Base-by-base conservation (phyloP, 1,140 invertebrate species). In the Trissolcus basalis region DNA sequence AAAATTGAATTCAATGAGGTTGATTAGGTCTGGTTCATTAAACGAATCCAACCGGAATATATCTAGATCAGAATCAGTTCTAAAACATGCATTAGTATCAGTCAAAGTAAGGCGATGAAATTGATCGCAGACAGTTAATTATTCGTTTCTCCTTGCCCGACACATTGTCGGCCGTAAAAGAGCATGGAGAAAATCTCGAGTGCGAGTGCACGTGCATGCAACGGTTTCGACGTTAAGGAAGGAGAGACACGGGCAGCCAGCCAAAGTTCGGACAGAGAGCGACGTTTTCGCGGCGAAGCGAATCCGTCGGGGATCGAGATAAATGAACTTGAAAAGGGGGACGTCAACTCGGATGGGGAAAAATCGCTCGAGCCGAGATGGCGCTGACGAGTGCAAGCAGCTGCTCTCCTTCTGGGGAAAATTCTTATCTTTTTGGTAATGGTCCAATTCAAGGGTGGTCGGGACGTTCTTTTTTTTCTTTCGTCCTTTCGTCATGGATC, bases 191-290 rank as follows among this genome's bases (percentile, higher is more conserved):
- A 48, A 76, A 59, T 49, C 12, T 35, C 0, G 4, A 39, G 45
- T 19, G 45, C 15, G 11, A 39, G 49, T 43, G 41, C 4, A 35
- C 45, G 16, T 39, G 55, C 43, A 27, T 47, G 47, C 32, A 50
- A 56, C 59, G 16, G 54, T 50, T 68, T 56, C 13, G 39, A 47
- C 56, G 58, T 14, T 45, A 49, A 14, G 49, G 47, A 10, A 58
- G 70, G 55, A 14, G 61, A 67, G 51, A 50, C 19, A 49, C 41
- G 77, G 68, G 63, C 72, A 72, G 36, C 12, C 39, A 33, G 77
- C 71, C 77, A 79, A 75, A 71, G 55, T 65, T 60, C 48, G 49
- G 10, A 9, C 12, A 35, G 50, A 73, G 58, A 54, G 36, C 76
- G 50, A 35, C 33, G 49, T 16, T 60, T 68, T 71, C 35, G 55